A percentile compares a stretch with the other conserved stretches of the same genome.
Evolutionary conservation across 2,888 invertebrate species (phyloP).

Genomic region (Dinocampus coccinellae): DNA sequence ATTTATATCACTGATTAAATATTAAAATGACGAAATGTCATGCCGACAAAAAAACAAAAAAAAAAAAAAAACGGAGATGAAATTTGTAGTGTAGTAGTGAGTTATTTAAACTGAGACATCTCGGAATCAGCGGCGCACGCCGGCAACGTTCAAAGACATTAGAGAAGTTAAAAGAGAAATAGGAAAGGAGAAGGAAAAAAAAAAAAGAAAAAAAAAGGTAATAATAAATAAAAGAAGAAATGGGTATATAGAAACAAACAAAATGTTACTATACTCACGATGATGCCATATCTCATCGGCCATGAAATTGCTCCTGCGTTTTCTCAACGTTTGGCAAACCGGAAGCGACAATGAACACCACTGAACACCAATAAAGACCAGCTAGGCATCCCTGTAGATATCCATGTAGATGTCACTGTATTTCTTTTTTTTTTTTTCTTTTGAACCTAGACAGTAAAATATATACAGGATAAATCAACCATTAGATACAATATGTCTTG

Average conservation of each 20-base stretch:
- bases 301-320: constrained; percentile 27
- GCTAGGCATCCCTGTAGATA: too few relatives aligned
- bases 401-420: neutral
- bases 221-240: too few relatives aligned
- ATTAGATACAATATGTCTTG: constrained; percentile 47
- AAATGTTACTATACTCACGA: neutral
- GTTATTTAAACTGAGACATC: constrained; percentile 8
- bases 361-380: too few relatives aligned
- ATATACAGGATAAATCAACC: neutral
- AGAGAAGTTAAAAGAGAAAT: neutral
- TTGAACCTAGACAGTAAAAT: neutral
- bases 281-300: constrained; percentile 6
- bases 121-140: neutral
- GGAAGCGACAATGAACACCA: constrained; percentile 5
- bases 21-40: neutral
- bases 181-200: neutral
- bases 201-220: neutral
- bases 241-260: constrained; percentile 12
- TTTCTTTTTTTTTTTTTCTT: neutral
- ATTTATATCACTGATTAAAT: neutral
- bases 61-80: too few relatives aligned
- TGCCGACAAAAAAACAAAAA: constrained; percentile 17
- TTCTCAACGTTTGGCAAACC: neutral
- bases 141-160: constrained; percentile 17
- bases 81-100: neutral